Conservation (phyloP, 1,140 invertebrate genomes). For the Luehdorfia chinensis region DNA sequence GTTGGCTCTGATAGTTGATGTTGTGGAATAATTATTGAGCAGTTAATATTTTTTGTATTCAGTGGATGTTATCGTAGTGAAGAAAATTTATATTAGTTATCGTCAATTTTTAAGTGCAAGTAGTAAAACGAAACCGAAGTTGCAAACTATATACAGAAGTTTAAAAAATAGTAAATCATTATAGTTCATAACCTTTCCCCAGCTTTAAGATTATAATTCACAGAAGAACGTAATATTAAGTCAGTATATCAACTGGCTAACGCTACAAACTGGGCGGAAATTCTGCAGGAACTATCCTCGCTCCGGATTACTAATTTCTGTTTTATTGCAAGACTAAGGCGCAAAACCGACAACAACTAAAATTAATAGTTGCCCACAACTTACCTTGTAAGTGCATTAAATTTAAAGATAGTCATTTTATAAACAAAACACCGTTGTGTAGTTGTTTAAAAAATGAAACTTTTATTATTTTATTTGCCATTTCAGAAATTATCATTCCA, state of each 20-base stretch:
- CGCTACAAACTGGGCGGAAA: not conserved
- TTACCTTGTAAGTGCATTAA: slow-evolving; percentile 10
- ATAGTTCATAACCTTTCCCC: not conserved
- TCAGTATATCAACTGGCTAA: slow-evolving; percentile 9
- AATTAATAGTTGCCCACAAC: slow-evolving; percentile 13
- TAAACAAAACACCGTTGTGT: not conserved
- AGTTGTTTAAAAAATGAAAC: not conserved
- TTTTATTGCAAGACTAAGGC: slow-evolving; percentile 4
- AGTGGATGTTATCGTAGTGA: no score
- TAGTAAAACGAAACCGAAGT: no score
- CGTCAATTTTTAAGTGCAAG: no score
- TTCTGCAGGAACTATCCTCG: not conserved
- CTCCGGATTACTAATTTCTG: slow-evolving; percentile 12
- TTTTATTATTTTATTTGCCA: no score
- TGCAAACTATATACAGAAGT: no score
- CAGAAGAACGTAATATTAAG: slow-evolving; percentile 3
- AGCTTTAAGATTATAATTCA: slow-evolving; percentile 9
- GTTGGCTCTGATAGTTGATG: no score
- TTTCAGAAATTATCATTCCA: no score
- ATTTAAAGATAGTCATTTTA: slow-evolving; percentile 8
- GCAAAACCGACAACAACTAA: slow-evolving; percentile 9
- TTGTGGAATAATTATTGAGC: no score
- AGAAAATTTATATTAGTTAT: no score
- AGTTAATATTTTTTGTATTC: no score
- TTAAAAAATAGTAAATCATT: no score